Evolutionary conservation across 2,888 invertebrate genomes (phyloP), one percentile per base, ranked within the genome.

Genomic region (Luffia ferchaultella): DNA sequence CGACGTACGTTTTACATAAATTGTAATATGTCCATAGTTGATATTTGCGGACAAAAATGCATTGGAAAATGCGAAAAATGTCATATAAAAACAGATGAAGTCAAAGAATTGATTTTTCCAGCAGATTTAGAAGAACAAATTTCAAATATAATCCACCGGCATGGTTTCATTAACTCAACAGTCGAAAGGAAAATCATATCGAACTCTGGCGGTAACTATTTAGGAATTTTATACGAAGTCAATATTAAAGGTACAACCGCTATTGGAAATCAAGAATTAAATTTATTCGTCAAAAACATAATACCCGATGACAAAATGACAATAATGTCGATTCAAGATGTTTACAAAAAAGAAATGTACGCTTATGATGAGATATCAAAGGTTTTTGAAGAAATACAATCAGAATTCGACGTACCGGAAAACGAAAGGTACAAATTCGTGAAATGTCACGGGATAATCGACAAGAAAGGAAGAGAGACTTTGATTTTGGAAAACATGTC

Each of bases 221-320:
- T 52, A 52, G 59, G 59, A 54, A 53, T 60, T 53, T 48, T 53
- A 43, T 47, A 46, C 55, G 60, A 60, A 60, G 60, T 40, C 47
- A 52, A 52, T 46, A 46, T 50, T 18, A 50, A 42, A 50, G 20
- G 42, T 1, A 50, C 44, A 48, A 52, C 46, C 18, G 30, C 7
- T 7, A 40, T 48, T 16, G 50, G 55, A 0, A 19, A 56, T 0
- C 61, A 60, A 50, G 56, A 65, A 58, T 59, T 60, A 2, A 63
- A 68, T 45, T 57, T 75, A 19, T 76, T 76, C 53, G 55, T 67
- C 1, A 76, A 76, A 53, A 57, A 62, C n/a, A 65, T 65, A n/a
- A 56, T 67, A 19, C 52, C 56, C 2, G 53, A 52, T 1, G 58
- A 62, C 16, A 50, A 62, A 58, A 60, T 54, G 56, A 68, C 17